Conservation (phyloP, 2,113 vertebrate species). For the Rhinoptilus africanus region DNA sequence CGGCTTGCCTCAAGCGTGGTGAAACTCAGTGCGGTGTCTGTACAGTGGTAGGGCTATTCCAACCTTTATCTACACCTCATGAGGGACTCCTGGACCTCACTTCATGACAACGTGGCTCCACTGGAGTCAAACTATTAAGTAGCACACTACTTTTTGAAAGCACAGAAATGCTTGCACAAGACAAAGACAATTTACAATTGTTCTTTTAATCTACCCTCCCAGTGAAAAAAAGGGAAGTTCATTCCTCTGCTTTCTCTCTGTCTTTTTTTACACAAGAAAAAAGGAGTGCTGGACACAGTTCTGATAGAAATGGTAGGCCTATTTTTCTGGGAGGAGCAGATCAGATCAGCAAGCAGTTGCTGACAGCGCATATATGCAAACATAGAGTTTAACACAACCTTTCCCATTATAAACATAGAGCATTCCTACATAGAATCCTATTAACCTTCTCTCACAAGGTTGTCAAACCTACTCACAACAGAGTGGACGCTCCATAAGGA, state of each 20-base stretch:
- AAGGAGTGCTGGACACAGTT: background rate
- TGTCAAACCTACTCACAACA: background rate
- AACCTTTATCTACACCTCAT: background rate
- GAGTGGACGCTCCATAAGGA: background rate
- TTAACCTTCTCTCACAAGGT: background rate
- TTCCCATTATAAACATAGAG: background rate
- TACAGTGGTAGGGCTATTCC: background rate
- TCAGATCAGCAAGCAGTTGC: background rate
- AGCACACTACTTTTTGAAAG: background rate
- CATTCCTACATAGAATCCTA: background rate
- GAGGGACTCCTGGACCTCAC: background rate
- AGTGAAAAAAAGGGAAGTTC: rapidly evolving
- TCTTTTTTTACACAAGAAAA: background rate
- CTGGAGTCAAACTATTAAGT: background rate
- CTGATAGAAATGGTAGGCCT: background rate
- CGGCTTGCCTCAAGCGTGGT: background rate
- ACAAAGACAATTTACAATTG: background rate
- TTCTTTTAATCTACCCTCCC: background rate
- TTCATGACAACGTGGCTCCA: background rate
- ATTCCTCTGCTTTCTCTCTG: background rate
- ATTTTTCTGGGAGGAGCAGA: background rate
- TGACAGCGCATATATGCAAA: background rate
- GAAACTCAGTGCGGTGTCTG: background rate
- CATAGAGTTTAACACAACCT: background rate
- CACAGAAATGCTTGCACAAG: background rate